Evolutionary conservation across 1,140 invertebrate genomes (phyloP).

Genomic region (Drusus annulatus): DNA sequence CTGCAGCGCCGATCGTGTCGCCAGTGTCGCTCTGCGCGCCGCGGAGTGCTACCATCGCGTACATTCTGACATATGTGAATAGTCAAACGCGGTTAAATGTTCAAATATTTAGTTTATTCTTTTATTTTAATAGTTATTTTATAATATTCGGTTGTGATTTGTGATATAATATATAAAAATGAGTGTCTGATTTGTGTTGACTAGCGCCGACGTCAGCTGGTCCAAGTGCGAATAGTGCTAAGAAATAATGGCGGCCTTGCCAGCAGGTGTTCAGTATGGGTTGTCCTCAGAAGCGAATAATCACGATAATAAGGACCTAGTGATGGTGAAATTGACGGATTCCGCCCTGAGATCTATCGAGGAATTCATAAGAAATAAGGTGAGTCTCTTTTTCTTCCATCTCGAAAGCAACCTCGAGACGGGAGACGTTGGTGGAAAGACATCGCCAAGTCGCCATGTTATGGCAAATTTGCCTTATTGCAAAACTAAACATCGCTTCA

Average conservation of each 20-base stretch:
- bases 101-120: constrained; percentile 70
- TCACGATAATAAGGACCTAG: constrained; percentile 89
- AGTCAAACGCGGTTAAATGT: constrained; percentile 70
- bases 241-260: constrained; percentile 91
- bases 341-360: constrained; percentile 92
- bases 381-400: constrained; percentile 71
- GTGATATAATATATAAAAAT: constrained; percentile 71
- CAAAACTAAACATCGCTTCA: constrained; percentile 37
- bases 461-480: constrained; percentile 45
- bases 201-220: constrained; percentile 73
- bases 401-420: neutral
- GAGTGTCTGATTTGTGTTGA: constrained; percentile 71
- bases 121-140: constrained; percentile 69
- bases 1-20: constrained; percentile 64
- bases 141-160: constrained; percentile 69
- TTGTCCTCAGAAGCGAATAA: constrained; percentile 90
- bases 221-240: constrained; percentile 72
- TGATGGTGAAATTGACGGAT: constrained; percentile 96
- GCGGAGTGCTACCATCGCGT: constrained; percentile 71
- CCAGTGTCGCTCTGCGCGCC: constrained; percentile 72
- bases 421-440: constrained; percentile 31
- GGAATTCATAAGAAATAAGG: constrained; percentile 88
- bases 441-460: constrained; percentile 49
- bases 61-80: constrained; percentile 66
- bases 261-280: constrained; percentile 95